Percentiles rank a stretch among this genome's conserved stretches.
These are phyloP conservation scores for Choristoneura rosaceana DNA, from an alignment of 2,888 invertebrate genomes.

Conservation along the genomic window DNA sequence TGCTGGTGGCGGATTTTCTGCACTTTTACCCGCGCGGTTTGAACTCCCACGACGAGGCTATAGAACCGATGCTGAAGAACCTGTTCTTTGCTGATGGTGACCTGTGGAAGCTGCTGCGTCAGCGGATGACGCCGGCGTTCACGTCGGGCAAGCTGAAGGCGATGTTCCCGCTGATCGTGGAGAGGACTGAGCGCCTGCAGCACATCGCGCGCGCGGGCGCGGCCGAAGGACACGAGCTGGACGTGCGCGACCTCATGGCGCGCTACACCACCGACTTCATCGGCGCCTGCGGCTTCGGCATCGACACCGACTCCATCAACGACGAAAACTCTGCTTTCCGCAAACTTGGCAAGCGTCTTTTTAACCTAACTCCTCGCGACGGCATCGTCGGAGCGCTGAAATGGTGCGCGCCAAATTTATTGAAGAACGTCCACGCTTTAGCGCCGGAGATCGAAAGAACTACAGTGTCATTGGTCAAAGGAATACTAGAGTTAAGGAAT, in stretches of 20 bases:
- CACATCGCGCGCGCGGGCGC: too few relatives aligned
- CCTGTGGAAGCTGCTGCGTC: constrained; percentile 66
- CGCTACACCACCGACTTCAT: constrained; percentile 44
- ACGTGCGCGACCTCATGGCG: too few relatives aligned
- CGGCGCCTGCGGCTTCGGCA: constrained; percentile 67
- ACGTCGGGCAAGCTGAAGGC: too few relatives aligned
- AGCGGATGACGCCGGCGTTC: too few relatives aligned
- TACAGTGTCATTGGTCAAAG: constrained; percentile 39
- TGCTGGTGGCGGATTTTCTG: constrained; percentile 27
- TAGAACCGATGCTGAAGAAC: constrained; percentile 61
- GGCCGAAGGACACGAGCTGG: too few relatives aligned
- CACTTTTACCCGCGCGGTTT: constrained; percentile 24
- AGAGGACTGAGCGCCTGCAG: too few relatives aligned
- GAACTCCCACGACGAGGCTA: constrained; percentile 8
- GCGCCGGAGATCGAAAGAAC: constrained; percentile 14
- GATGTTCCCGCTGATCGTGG: too few relatives aligned
- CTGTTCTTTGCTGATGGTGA: constrained; percentile 70
- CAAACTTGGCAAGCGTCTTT: constrained; percentile 43
- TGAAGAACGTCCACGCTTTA: background rate
- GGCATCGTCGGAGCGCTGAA: constrained; percentile 10
- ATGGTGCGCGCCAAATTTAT: constrained; percentile 28
- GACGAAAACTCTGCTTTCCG: constrained; percentile 59
- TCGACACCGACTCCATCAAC: constrained; percentile 61
- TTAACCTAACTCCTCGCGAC: constrained; percentile 3
- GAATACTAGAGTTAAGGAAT: constrained; percentile 61